Conservation (phyloP, 2,113 vertebrate genomes). For the Nibea coibor region DNA sequence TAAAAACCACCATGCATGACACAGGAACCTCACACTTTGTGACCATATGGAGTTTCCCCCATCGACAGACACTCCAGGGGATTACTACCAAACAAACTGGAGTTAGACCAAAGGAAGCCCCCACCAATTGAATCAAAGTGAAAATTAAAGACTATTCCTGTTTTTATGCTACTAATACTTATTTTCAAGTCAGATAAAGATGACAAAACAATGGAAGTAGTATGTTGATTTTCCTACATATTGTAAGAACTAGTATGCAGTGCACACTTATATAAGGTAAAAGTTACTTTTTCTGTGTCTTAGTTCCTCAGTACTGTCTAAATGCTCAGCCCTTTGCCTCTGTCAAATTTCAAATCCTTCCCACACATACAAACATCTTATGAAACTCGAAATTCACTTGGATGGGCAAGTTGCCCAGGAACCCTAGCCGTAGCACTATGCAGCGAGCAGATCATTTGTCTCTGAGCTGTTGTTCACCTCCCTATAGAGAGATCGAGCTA, state of each 20-base stretch:
- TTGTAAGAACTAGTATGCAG: conserved; percentile 2
- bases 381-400: conserved; percentile 47
- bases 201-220: conserved; percentile 51
- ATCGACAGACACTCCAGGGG: conserved; percentile 46
- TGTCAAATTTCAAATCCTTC: conserved; percentile 17
- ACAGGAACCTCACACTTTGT: conserved; percentile 34
- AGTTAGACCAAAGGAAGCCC: conserved; percentile 51
- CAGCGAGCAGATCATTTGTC: conserved; percentile 55
- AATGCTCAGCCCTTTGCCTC: neutral
- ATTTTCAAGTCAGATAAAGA: conserved; percentile 49
- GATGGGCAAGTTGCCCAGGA: conserved; percentile 53
- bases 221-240: conserved; percentile 42
- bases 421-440: conserved; percentile 32
- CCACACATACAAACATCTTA: conserved; percentile 8
- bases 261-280: neutral
- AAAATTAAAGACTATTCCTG: conserved; percentile 66
- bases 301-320: neutral
- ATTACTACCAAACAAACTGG: conserved; percentile 54
- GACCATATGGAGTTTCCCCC: conserved; percentile 52
- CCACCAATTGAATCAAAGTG: conserved; percentile 64
- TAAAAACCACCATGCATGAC: conserved; percentile 42
- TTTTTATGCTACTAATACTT: conserved; percentile 29
- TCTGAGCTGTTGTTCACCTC: conserved; percentile 54
- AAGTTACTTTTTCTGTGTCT: neutral
- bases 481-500: conserved; percentile 41